A percentile compares a stretch with the other conserved stretches of the same genome.
Evolutionary conservation across 2,888 invertebrate genomes (phyloP).

Genomic region (Noctua janthe): DNA sequence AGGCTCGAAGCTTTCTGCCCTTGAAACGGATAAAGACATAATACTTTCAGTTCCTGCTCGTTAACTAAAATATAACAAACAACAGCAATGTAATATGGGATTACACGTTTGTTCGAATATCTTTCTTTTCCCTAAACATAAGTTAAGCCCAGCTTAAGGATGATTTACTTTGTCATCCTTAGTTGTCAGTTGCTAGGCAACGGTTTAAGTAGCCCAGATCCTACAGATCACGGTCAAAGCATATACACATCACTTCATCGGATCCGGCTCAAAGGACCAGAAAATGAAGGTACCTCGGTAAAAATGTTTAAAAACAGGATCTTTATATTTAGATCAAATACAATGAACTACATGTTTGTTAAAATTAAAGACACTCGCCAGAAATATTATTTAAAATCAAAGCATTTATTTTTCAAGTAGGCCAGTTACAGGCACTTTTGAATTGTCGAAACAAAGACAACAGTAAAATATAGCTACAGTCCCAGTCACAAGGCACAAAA

Average conservation of each 20-base stretch:
- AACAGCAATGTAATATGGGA: constrained; percentile 26
- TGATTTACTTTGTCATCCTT: constrained; percentile 28
- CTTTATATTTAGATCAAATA: not conserved
- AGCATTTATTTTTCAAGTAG: no score
- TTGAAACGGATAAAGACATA: constrained; percentile 6
- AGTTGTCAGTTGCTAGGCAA: constrained; percentile 15
- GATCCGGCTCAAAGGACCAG: constrained; percentile 29
- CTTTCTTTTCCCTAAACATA: constrained; percentile 40
- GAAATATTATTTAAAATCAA: no score
- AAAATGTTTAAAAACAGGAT: not conserved
- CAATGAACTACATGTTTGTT: not conserved
- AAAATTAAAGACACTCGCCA: not conserved
- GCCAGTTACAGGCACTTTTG: no score
- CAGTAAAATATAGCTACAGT: no score
- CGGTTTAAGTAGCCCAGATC: not conserved
- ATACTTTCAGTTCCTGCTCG: not conserved
- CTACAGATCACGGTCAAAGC: not conserved
- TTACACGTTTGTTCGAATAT: constrained; percentile 34
- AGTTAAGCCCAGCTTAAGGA: constrained; percentile 48
- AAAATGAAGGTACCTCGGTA: not conserved
- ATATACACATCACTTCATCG: not conserved
- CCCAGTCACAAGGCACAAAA: no score
- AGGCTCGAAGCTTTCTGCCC: not conserved
- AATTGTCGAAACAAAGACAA: no score
- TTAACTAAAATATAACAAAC: constrained; percentile 16